Conservation (phyloP, 2,797 vertebrate species). For the Spinus pinus region DNA sequence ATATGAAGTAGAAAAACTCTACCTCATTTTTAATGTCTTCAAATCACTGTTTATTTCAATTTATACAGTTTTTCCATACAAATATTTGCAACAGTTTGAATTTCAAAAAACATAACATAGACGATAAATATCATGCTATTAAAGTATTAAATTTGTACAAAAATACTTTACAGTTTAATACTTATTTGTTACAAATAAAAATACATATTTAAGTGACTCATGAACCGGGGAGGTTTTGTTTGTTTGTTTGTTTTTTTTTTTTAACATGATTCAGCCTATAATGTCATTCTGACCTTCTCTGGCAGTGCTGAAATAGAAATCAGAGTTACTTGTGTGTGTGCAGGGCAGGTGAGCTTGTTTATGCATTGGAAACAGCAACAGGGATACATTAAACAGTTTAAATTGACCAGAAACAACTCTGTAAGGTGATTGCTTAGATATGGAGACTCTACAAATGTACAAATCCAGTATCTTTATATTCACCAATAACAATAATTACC, state of each 20-base stretch:
- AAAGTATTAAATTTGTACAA: slow-evolving; percentile 99
- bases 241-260: neutral
- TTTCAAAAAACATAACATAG: slow-evolving; percentile 90
- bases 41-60: slow-evolving; percentile 83
- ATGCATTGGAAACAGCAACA: slow-evolving; percentile 64
- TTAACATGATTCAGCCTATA: slow-evolving; percentile 71
- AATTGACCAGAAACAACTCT: slow-evolving; percentile 64
- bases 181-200: slow-evolving; percentile 99
- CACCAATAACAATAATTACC: slow-evolving; percentile 78
- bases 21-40: slow-evolving; percentile 47
- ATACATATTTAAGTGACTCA: slow-evolving; percentile 93
- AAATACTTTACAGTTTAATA: slow-evolving; percentile 99
- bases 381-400: slow-evolving; percentile 58
- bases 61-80: slow-evolving; percentile 86
- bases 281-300: slow-evolving; percentile 82
- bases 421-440: slow-evolving; percentile 66
- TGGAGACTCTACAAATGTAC: slow-evolving; percentile 76
- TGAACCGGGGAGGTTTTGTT: slow-evolving; percentile 66
- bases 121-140: slow-evolving; percentile 99
- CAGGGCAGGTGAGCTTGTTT: slow-evolving; percentile 62
- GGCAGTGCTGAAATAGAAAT: slow-evolving; percentile 86
- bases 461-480: slow-evolving; percentile 75
- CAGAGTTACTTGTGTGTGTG: slow-evolving; percentile 48
- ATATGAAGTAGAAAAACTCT: neutral
- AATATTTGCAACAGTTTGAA: slow-evolving; percentile 88